Conservation (phyloP, 2,797 vertebrate species). For the Peromyscus melanophrys region DNA sequence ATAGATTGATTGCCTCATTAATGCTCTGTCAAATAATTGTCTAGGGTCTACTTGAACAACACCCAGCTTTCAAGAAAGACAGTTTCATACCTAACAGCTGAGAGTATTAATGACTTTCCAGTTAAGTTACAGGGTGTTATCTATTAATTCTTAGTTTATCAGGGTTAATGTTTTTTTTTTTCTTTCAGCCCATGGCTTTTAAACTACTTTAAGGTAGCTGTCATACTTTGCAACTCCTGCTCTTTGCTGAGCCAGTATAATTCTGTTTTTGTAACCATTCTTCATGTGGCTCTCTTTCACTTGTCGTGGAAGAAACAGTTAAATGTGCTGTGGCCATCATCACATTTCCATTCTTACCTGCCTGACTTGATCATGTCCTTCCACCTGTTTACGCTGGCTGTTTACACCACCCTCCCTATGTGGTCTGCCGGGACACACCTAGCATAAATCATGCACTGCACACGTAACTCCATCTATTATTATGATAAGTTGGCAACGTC, state of each 20-base stretch:
- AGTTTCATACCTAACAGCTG: background rate
- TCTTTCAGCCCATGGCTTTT: background rate
- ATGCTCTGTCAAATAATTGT: background rate
- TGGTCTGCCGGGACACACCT: background rate
- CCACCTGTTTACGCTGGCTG: rapidly evolving
- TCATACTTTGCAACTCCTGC: background rate
- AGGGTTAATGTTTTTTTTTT: background rate
- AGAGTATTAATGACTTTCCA: background rate
- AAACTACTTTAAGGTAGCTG: background rate
- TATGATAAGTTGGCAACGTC: background rate
- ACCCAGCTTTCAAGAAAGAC: background rate
- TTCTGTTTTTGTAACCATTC: background rate
- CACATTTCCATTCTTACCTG: background rate
- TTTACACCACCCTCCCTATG: no score
- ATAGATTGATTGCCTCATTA: background rate
- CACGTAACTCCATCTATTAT: background rate
- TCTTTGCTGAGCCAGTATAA: background rate
- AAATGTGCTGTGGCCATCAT: background rate
- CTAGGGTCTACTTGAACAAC: background rate
- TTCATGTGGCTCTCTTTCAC: background rate
- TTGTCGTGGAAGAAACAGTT: background rate
- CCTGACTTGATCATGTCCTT: background rate
- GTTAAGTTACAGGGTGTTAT: background rate
- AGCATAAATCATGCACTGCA: background rate
- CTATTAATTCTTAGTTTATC: background rate